Conservation (phyloP, 2,113 vertebrate species). For the Syrmaticus mikado region DNA sequence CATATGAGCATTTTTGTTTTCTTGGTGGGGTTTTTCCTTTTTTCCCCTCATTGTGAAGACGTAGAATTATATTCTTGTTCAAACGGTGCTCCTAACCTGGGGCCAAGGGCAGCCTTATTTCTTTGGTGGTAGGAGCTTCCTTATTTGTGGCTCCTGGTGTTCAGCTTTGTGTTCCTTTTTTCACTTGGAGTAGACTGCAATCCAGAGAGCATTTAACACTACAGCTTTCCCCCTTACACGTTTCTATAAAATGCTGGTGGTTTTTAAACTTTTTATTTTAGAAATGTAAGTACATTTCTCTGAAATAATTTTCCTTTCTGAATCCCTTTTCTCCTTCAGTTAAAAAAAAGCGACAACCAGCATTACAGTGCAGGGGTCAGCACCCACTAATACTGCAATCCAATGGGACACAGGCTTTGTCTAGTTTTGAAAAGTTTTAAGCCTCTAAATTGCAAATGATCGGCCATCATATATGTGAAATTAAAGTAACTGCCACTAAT, state of each 20-base stretch:
- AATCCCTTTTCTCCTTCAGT: not conserved
- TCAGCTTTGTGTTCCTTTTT: not conserved
- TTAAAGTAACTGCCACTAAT: not conserved
- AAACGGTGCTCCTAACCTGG: not conserved
- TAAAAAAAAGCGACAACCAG: not conserved
- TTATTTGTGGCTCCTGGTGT: not conserved
- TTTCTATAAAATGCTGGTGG: not conserved
- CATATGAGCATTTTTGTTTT: not conserved
- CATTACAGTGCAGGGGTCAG: not conserved
- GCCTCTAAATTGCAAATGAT: not conserved
- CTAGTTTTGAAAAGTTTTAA: not conserved
- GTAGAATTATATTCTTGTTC: not conserved
- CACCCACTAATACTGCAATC: not conserved
- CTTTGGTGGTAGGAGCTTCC: not conserved
- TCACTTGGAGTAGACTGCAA: accelerated
- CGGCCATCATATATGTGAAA: not conserved
- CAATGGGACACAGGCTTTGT: not conserved
- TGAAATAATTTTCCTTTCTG: not conserved
- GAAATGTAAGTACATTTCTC: not conserved
- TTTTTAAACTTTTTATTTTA: not conserved
- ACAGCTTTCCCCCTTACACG: not conserved
- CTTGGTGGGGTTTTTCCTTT: not conserved
- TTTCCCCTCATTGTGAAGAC: not conserved
- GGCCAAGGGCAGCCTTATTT: not conserved
- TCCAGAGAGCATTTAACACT: not conserved